phyloP scores from a whole-genome alignment of 2,797 vertebrate genomes.

The Diglossa cyanea region DNA sequence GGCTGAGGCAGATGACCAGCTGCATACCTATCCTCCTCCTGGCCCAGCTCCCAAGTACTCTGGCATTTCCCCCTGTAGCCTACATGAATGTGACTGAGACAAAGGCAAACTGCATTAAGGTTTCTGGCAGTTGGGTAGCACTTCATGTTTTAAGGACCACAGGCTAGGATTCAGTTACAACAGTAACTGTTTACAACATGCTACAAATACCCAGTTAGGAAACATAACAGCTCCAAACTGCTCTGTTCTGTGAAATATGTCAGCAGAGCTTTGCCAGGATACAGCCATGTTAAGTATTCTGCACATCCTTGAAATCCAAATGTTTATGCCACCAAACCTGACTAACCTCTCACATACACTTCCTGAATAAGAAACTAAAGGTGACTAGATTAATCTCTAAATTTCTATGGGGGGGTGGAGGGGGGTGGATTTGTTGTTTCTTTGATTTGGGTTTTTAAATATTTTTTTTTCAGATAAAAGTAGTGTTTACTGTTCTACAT shows the following conservation, averaged over 20 bases:
- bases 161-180: constrained; percentile 10
- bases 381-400: not conserved
- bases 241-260: not conserved
- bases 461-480: not conserved
- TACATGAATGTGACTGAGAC: not conserved
- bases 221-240: constrained; percentile 7
- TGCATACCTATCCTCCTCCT: constrained; percentile 56
- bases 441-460: not conserved
- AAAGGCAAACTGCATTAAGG: constrained; percentile 24
- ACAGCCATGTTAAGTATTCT: not conserved
- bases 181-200: constrained; percentile 34
- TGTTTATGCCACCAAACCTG: not conserved
- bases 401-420: accelerated
- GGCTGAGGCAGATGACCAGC: not conserved
- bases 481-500: not conserved
- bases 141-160: not conserved
- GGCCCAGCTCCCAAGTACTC: constrained; percentile 39
- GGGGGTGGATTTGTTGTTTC: too few species aligned
- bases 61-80: constrained; percentile 30
- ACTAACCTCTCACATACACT: not conserved
- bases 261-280: not conserved
- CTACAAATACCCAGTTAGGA: constrained; percentile 45
- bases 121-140: constrained; percentile 1
- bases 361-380: not conserved
- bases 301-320: not conserved